These are phyloP conservation scores for Dreissena rostriformis DNA, from an alignment of 1,140 invertebrate species.

Conservation along the genomic window DNA sequence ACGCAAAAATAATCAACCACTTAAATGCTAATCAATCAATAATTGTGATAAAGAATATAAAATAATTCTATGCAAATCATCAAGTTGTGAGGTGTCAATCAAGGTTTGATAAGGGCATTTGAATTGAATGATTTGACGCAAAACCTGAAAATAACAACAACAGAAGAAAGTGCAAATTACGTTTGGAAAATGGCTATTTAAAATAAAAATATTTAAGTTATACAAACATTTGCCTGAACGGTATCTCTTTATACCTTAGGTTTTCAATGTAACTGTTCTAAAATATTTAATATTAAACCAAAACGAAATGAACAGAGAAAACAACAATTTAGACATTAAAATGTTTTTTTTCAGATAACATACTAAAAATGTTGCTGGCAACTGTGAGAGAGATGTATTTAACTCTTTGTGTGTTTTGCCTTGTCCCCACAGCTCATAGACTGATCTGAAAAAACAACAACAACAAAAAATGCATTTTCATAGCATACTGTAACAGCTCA, in stretches of 20 bases:
- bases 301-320: not conserved
- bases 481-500: not conserved
- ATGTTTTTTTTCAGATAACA: not conserved
- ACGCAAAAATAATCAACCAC: too few species aligned
- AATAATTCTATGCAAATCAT: too few species aligned
- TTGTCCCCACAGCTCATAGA: slow-evolving; percentile 90
- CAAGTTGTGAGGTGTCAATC: too few species aligned
- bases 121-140: too few species aligned
- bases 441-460: slow-evolving; percentile 76
- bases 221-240: not conserved
- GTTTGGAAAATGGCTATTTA: not conserved
- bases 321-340: not conserved
- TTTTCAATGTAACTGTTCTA: not conserved
- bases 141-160: too few species aligned
- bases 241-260: not conserved
- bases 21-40: too few species aligned
- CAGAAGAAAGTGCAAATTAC: not conserved
- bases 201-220: not conserved
- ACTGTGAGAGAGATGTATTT: slow-evolving; percentile 84
- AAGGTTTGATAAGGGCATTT: too few species aligned
- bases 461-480: not conserved
- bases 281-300: not conserved
- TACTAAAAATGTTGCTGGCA: slow-evolving; percentile 48
- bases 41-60: too few species aligned
- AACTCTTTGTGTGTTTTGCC: slow-evolving; percentile 84